phyloP scores from a whole-genome alignment of 2,888 invertebrate genomes.

The Resseliella maxima region DNA sequence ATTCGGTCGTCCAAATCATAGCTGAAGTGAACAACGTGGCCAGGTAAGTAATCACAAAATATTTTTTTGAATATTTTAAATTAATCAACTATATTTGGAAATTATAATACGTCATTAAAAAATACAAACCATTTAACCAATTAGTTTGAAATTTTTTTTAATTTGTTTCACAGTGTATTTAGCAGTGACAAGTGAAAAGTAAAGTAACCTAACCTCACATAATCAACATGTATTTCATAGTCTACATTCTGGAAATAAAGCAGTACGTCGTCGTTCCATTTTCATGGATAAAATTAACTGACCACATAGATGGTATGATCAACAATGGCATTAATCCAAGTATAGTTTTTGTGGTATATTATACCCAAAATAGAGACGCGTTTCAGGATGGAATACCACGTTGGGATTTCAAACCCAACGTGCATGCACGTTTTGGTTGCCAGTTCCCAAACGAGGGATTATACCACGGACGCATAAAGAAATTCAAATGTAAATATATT shows the following conservation, averaged over 20 bases:
- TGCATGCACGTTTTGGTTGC: background rate
- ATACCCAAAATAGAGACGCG: background rate
- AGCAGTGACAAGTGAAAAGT: too few species aligned
- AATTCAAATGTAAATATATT: background rate
- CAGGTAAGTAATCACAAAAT: too few species aligned
- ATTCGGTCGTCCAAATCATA: too few species aligned
- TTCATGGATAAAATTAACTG: background rate
- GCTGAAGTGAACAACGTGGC: too few species aligned
- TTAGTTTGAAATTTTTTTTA: too few species aligned
- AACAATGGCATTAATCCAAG: background rate
- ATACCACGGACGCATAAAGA: background rate
- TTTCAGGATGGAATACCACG: background rate
- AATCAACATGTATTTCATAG: constrained; percentile 10
- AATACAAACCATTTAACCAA: too few species aligned
- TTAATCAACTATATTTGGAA: too few species aligned
- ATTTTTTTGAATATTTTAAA: too few species aligned
- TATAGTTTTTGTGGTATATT: background rate
- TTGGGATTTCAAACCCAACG: background rate
- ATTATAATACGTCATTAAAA: too few species aligned
- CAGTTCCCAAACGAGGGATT: background rate
- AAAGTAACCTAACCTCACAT: too few species aligned
- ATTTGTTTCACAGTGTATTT: too few species aligned
- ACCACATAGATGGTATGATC: background rate
- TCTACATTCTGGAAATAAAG: background rate
- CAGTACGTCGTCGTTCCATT: background rate